A percentile compares a stretch with the other conserved stretches of the same genome.
phyloP scores from a whole-genome alignment of 2,797 vertebrate genomes.

The Galaxias olidus region DNA sequence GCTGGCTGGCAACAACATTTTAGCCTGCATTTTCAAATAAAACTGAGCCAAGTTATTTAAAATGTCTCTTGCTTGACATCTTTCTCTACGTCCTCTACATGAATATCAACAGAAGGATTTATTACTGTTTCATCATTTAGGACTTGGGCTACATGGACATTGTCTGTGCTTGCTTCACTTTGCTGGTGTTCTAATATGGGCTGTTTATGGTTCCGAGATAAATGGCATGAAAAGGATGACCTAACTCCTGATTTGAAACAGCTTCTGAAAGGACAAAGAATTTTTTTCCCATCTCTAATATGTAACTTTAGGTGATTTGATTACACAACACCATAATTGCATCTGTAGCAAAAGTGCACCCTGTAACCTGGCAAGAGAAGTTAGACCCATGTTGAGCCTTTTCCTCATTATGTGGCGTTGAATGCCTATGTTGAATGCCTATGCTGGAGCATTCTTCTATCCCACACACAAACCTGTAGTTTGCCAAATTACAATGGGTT shows the following conservation, averaged over 20 bases:
- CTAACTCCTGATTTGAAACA: not conserved
- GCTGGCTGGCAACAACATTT: conserved; percentile 19
- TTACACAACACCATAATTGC: too few species aligned
- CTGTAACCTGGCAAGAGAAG: conserved; percentile 5
- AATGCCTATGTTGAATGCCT: not conserved
- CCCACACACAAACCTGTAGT: not conserved
- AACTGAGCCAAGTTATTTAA: not conserved
- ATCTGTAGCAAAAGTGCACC: conserved; percentile 3
- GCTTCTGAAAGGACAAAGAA: not conserved
- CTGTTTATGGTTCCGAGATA: not conserved
- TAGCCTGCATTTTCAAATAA: conserved; percentile 19
- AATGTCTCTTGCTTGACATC: not conserved
- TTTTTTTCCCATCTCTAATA: too few species aligned
- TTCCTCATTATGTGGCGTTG: not conserved
- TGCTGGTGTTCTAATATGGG: not conserved
- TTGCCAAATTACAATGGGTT: not conserved
- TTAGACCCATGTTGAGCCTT: not conserved
- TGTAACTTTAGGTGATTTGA: too few species aligned
- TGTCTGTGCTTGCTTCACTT: too few species aligned
- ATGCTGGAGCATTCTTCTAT: not conserved
- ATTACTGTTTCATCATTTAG: not conserved
- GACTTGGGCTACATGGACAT: too few species aligned
- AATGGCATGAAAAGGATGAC: conserved; percentile 1
- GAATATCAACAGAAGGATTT: not conserved
- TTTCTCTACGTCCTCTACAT: conserved; percentile 1